Base-by-base conservation (phyloP, 2,797 vertebrate species). In the Sebastes hubbsi region DNA sequence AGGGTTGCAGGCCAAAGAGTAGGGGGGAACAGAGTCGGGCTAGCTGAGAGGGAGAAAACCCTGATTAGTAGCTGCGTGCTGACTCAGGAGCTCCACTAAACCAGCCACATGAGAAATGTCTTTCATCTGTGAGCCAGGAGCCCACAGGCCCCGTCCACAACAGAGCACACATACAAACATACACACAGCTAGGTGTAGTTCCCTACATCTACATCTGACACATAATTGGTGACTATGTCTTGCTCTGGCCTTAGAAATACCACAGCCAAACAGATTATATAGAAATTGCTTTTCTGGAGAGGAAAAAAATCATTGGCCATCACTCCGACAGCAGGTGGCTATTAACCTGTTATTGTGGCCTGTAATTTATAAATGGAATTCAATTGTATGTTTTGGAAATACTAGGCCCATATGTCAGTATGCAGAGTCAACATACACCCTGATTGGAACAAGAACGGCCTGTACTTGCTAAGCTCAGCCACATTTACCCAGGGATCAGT, bases 41-140 rank as follows among this genome's bases (percentile, higher is more conserved):
- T 36, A 59, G 77, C 81, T 69, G 80, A 85, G 86, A 72, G 72
- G 61, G 77, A 90, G 86, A 87, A 82, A 82, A 87, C 86, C 55
- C 83, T 90, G 91, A 93, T 93, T 89, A 92, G 87, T 81, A 84
- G 91, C 89, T 89, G 84, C 73, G 38, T 73, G 89, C 89, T 91
- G 91, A 93, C 82, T 94, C 91, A 93, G 89, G 87, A 88, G 84
- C 89, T 86, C 65, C 82, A 81, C 84, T 91, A 88, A 92, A 93
- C 75, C 89, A 88, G 82, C 88, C 89, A 92, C 90, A 94, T 87
- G 83, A 91, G 82, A 92, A 87, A 87, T 62, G 74, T 80, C 89
- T 94, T 92, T 95, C 90, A 93, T 94, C 90, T 91, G 54, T 7
- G 85, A 93, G 85, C 83, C 86, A 85, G 80, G 77, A 93, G 87